These are phyloP conservation scores for Erythrocercus mccallii DNA, from an alignment of 2,113 vertebrate genomes.

Conservation along the genomic window DNA sequence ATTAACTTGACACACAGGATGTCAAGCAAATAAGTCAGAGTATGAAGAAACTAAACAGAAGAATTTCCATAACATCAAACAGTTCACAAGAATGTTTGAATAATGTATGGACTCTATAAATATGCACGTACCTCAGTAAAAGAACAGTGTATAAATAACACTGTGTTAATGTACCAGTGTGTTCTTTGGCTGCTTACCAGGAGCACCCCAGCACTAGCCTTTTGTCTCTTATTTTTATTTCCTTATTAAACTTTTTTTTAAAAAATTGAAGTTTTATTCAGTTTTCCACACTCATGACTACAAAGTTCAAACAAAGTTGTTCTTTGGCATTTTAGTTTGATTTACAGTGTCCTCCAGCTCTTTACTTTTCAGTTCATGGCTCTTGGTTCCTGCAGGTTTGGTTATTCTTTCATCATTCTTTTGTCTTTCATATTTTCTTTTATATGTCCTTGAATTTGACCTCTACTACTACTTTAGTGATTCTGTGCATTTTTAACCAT, in stretches of 20 bases:
- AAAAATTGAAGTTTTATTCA: neutral
- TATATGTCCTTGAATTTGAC: neutral
- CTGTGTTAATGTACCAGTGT: neutral
- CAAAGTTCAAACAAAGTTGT: neutral
- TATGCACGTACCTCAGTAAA: neutral
- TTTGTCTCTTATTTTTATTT: neutral
- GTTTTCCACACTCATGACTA: neutral
- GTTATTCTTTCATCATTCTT: neutral
- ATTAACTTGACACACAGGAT: neutral
- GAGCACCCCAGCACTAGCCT: neutral
- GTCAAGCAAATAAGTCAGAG: neutral
- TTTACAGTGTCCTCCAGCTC: neutral
- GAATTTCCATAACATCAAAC: neutral
- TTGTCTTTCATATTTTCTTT: neutral
- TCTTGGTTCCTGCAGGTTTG: neutral
- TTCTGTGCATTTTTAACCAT: neutral
- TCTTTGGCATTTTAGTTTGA: neutral
- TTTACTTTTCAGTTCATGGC: neutral
- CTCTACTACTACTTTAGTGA: neutral
- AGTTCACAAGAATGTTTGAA: neutral
- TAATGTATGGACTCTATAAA: neutral
- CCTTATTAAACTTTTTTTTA: neutral
- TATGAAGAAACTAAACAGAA: neutral
- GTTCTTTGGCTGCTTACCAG: neutral
- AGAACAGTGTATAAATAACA: neutral